Percentiles rank a stretch among this genome's conserved stretches.
Conservation (phyloP, 2,797 vertebrate species). For the Centroberyx gerrardi region DNA sequence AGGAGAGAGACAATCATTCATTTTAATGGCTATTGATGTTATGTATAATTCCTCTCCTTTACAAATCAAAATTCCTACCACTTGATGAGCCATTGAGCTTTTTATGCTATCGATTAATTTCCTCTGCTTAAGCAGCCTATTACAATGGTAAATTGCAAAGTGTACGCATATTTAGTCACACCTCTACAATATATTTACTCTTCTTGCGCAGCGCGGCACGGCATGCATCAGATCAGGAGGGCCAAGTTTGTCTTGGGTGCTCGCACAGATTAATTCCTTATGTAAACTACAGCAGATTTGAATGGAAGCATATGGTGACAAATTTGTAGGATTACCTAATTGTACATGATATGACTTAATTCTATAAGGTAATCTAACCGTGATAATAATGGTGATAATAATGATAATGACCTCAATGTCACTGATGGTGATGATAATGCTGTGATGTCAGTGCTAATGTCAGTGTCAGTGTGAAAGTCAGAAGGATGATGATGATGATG, state of each 20-base stretch:
- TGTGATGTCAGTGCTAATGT: neutral
- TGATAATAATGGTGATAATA: neutral
- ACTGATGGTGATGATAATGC: too few relatives aligned
- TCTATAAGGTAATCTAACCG: neutral
- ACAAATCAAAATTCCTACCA: slow-evolving; percentile 69
- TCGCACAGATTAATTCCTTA: slow-evolving; percentile 20
- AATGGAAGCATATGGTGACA: neutral
- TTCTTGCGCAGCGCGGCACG: slow-evolving; percentile 19
- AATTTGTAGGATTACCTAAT: neutral
- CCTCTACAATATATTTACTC: slow-evolving; percentile 36
- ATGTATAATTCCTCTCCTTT: slow-evolving; percentile 64
- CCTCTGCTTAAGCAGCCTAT: slow-evolving; percentile 63
- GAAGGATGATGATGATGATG: slow-evolving; percentile 1
- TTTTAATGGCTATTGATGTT: slow-evolving; percentile 76
- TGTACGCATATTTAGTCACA: slow-evolving; percentile 66
- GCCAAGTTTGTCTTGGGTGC: slow-evolving; percentile 5
- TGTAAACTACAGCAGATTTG: slow-evolving; percentile 8
- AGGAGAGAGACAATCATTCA: slow-evolving; percentile 54
- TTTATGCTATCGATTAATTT: slow-evolving; percentile 71
- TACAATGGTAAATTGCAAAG: slow-evolving; percentile 67
- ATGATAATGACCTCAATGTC: neutral
- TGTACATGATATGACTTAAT: neutral
- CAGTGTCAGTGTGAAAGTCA: neutral
- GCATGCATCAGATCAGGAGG: slow-evolving; percentile 19
- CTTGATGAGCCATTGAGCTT: slow-evolving; percentile 54